A percentile compares a stretch with the other conserved stretches of the same genome.
Conservation (phyloP, 2,888 invertebrate genomes). For the Agriopis aurantiaria region DNA sequence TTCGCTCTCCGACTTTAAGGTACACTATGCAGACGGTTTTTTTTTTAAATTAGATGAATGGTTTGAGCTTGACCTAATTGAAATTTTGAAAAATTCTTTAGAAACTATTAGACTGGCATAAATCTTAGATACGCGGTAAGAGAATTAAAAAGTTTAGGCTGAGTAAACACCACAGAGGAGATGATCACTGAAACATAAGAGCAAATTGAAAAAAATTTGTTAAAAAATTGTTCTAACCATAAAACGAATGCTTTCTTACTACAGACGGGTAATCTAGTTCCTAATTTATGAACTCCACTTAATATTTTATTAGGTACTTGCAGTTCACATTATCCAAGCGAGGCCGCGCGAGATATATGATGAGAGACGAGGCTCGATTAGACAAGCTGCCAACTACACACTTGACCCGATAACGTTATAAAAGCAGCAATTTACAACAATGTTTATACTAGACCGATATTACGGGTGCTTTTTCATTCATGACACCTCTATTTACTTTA, state of each 20-base stretch:
- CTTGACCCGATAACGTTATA: slow-evolving; percentile 58
- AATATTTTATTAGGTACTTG: slow-evolving; percentile 31
- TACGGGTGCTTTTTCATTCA: slow-evolving; percentile 63
- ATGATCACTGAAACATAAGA: too few species aligned
- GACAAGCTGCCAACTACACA: slow-evolving; percentile 66
- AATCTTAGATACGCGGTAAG: too few species aligned
- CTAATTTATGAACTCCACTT: slow-evolving; percentile 15
- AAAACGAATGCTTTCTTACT: slow-evolving; percentile 81
- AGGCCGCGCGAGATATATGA: slow-evolving; percentile 51
- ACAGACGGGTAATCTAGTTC: background rate
- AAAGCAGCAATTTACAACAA: slow-evolving; percentile 48
- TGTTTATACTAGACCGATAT: slow-evolving; percentile 59
- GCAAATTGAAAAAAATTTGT: too few species aligned
- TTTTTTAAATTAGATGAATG: too few species aligned
- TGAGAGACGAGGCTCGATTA: slow-evolving; percentile 45
- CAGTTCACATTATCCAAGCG: slow-evolving; percentile 41
- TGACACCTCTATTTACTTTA: slow-evolving; percentile 45
- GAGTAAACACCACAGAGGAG: too few species aligned
- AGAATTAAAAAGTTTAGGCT: too few species aligned
- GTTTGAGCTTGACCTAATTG: too few species aligned
- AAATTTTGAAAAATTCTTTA: too few species aligned
- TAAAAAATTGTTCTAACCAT: too few species aligned
- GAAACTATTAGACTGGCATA: too few species aligned
- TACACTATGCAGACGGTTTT: background rate
- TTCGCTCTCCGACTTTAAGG: slow-evolving; percentile 86